Conservation (phyloP, 2,113 vertebrate species). For the Vanacampus margaritifer region DNA sequence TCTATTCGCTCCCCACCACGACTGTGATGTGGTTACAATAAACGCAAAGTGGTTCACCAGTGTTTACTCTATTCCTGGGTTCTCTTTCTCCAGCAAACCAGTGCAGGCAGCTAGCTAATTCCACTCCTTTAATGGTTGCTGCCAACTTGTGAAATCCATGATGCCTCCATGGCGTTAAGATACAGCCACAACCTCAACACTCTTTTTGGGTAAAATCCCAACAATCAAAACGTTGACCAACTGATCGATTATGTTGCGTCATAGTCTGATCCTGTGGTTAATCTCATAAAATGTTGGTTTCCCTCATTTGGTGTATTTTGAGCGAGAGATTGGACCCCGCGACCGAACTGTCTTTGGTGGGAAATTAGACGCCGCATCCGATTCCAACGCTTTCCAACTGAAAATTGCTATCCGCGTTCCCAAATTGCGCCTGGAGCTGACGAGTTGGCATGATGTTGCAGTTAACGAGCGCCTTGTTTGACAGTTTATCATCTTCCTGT, state of each 20-base stretch:
- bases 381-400: neutral
- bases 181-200: no score
- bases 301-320: no score
- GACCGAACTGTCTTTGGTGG: neutral
- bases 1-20: neutral
- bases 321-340: neutral
- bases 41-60: neutral
- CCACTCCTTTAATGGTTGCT: neutral
- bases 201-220: no score
- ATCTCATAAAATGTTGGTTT: neutral
- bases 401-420: constrained; percentile 3
- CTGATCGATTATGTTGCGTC: no score
- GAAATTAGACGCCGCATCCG: constrained; percentile 1
- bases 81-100: neutral
- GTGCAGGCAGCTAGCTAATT: neutral
- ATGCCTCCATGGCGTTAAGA: neutral
- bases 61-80: neutral
- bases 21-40: neutral
- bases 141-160: neutral
- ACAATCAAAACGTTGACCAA: no score
- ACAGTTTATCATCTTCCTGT: constrained; percentile 10
- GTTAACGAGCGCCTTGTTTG: constrained; percentile 8
- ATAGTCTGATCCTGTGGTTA: neutral
- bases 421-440: neutral
- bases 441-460: constrained; percentile 7